phyloP scores from a whole-genome alignment of 2,113 vertebrate species.

The Vicugna pacos region DNA sequence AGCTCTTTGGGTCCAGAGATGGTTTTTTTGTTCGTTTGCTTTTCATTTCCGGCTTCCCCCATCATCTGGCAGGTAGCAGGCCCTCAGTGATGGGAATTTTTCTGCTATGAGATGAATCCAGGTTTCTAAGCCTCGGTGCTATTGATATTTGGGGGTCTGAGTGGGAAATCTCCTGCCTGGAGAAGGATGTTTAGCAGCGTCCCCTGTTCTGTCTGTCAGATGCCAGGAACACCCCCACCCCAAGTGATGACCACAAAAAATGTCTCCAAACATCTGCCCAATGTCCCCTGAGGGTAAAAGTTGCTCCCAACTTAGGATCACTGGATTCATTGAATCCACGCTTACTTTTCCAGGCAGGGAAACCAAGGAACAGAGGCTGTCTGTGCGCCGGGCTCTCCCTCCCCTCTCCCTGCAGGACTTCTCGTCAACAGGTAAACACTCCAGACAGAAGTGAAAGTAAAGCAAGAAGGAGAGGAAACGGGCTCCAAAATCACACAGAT shows the following conservation, averaged over 20 bases:
- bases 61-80: fast-evolving
- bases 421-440: not conserved
- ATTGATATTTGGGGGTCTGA: fast-evolving
- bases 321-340: fast-evolving
- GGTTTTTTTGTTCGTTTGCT: not conserved
- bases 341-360: not conserved
- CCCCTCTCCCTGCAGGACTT: not conserved
- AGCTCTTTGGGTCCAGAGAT: too few species aligned
- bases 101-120: too few species aligned
- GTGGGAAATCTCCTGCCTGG: not conserved
- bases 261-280: not conserved
- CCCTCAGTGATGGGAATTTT: not conserved
- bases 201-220: not conserved
- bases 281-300: not conserved
- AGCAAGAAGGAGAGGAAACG: not conserved
- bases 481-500: not conserved
- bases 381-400: fast-evolving
- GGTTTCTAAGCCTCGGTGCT: not conserved
- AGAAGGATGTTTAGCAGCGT: too few species aligned
- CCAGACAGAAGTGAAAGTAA: not conserved
- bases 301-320: not conserved
- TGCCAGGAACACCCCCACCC: not conserved
- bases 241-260: not conserved
- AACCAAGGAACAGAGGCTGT: too few species aligned
- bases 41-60: not conserved